A percentile compares a stretch with the other conserved stretches of the same genome.
Conservation (phyloP, 2,888 invertebrate species). For the Neuroscelio doddi region DNA sequence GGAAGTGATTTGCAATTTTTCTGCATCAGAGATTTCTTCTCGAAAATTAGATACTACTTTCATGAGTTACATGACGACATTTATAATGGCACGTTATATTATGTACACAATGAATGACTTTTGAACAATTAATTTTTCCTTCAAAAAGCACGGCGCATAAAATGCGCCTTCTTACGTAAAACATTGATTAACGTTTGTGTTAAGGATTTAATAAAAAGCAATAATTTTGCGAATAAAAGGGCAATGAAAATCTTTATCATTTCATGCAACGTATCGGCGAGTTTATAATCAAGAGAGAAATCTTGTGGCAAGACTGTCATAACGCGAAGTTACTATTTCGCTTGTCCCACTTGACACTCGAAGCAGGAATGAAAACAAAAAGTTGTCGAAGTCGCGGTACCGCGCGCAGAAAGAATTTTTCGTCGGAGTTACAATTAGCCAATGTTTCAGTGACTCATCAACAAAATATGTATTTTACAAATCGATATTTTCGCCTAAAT, state of each 20-base stretch:
- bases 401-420: conserved; percentile 21
- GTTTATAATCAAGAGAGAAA: conserved; percentile 26
- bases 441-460: conserved; percentile 28
- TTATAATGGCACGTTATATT: background rate
- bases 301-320: conserved; percentile 21
- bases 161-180: no score
- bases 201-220: no score
- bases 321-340: conserved; percentile 21
- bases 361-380: conserved; percentile 39
- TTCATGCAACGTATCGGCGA: conserved; percentile 24
- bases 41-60: conserved; percentile 25
- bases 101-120: background rate
- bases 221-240: conserved; percentile 26
- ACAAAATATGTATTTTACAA: no score
- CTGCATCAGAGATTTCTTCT: conserved; percentile 25
- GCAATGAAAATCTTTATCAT: conserved; percentile 30
- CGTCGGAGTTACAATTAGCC: conserved; percentile 28
- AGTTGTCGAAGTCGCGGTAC: conserved; percentile 17
- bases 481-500: no score
- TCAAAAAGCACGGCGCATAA: no score
- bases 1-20: conserved; percentile 39
- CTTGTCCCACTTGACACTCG: conserved; percentile 44
- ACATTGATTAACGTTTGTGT: no score
- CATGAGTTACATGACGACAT: conserved; percentile 7
- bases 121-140: background rate